Conservation (phyloP, 2,888 invertebrate species). For the Conus canariensis region DNA sequence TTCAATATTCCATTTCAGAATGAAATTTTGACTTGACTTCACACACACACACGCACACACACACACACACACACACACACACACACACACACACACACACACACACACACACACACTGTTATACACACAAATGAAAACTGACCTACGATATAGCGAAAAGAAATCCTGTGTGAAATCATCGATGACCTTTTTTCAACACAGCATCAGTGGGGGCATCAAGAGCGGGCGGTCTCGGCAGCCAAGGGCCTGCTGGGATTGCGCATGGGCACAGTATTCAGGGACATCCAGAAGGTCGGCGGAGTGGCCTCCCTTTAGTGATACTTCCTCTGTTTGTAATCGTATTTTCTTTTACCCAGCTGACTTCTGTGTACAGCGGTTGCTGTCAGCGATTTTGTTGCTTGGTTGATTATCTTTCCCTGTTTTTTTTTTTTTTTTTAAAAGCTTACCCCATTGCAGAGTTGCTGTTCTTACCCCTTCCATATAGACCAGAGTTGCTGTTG, state of each 20-base stretch:
- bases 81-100: too few relatives aligned
- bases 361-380: neutral
- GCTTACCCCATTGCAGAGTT: constrained; percentile 17
- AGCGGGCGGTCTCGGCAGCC: neutral
- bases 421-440: neutral
- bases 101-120: too few relatives aligned
- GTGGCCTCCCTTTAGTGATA: constrained; percentile 7
- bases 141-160: too few relatives aligned
- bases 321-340: neutral
- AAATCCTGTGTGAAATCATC: too few relatives aligned
- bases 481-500: constrained; percentile 9
- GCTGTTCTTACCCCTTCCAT: neutral
- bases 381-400: neutral
- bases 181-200: too few relatives aligned
- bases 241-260: neutral
- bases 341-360: neutral
- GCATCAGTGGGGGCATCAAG: neutral
- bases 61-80: too few relatives aligned
- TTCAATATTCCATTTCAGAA: too few relatives aligned
- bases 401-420: neutral
- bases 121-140: too few relatives aligned
- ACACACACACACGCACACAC: too few relatives aligned
- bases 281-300: constrained; percentile 12
- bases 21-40: too few relatives aligned
- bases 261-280: neutral